Evolutionary conservation across 2,888 invertebrate genomes (phyloP).

Genomic region (Stenodema calcarata): DNA sequence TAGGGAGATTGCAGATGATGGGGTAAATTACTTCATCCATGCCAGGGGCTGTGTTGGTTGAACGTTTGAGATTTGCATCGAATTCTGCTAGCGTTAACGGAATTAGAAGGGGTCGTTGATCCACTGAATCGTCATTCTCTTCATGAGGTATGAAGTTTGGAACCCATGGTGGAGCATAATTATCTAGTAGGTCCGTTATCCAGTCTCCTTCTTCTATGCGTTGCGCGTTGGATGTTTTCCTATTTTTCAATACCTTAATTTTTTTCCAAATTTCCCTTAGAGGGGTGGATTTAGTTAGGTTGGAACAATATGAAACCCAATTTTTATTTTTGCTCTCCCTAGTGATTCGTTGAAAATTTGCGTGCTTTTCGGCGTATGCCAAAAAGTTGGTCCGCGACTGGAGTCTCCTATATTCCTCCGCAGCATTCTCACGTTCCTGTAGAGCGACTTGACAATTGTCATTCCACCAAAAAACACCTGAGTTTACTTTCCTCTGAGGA

Average conservation of each 20-base stretch:
- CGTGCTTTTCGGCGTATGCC: too few species aligned
- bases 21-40: neutral
- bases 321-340: neutral
- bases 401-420: too few species aligned
- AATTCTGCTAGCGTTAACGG: neutral
- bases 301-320: too few species aligned
- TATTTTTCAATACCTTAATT: too few species aligned
- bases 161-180: neutral
- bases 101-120: neutral
- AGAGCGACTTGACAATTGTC: too few species aligned
- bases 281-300: neutral
- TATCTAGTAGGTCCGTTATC: too few species aligned
- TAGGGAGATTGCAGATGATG: neutral
- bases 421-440: too few species aligned
- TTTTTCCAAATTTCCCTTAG: neutral
- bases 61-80: neutral
- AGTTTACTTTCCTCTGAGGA: too few species aligned
- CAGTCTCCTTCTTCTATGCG: too few species aligned
- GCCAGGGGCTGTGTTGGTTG: neutral
- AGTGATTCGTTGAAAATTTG: neutral
- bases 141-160: neutral
- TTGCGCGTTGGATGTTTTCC: too few species aligned
- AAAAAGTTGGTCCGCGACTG: too few species aligned
- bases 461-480: too few species aligned
- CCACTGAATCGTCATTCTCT: neutral